These are phyloP conservation scores for Polyploca ridens DNA, from an alignment of 2,888 invertebrate genomes.

Conservation along the genomic window DNA sequence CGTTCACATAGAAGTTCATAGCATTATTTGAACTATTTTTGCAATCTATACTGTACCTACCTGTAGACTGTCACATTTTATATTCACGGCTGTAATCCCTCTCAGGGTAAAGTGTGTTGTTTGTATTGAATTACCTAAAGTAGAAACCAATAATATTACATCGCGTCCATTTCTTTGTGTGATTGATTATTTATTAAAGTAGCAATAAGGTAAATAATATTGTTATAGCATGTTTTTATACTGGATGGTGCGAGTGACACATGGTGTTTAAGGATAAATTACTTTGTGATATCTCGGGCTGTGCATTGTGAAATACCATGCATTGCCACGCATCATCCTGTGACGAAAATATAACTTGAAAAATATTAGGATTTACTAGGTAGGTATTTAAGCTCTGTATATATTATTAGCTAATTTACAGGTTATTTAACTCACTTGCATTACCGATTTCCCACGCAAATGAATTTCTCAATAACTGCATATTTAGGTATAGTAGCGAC, in stretches of 20 bases:
- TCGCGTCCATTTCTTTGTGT: conserved; percentile 73
- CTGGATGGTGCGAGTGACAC: background rate
- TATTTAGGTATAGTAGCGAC: no score
- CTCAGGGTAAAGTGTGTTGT: conserved; percentile 56
- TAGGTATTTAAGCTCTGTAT: no score
- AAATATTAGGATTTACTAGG: no score
- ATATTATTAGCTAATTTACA: no score
- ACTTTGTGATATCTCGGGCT: no score
- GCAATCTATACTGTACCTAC: background rate
- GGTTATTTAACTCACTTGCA: no score
- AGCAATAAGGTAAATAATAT: conserved; percentile 39
- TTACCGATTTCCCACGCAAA: no score
- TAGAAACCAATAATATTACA: conserved; percentile 62
- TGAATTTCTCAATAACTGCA: no score
- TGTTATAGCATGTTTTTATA: conserved; percentile 12
- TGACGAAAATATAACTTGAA: no score
- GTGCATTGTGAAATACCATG: no score
- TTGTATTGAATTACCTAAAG: conserved; percentile 48
- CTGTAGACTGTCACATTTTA: conserved; percentile 23
- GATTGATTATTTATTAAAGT: conserved; percentile 49
- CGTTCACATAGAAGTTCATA: no score
- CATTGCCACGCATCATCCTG: no score
- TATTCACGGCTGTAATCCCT: conserved; percentile 54
- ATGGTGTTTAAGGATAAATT: background rate
- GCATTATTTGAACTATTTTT: background rate